phyloP scores from a whole-genome alignment of 2,113 vertebrate genomes.

The Hylia prasina region DNA sequence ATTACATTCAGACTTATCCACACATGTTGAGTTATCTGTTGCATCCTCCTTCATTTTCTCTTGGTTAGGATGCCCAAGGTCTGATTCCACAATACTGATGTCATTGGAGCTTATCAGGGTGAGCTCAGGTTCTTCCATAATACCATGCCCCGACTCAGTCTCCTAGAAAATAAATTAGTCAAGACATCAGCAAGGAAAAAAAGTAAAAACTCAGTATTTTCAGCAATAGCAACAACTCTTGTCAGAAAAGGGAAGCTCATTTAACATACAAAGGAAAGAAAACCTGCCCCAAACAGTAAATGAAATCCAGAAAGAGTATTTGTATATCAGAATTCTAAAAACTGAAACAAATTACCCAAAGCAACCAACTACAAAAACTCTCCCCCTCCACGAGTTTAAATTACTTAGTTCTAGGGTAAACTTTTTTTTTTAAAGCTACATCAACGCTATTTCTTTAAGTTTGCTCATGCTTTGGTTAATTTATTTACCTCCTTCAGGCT shows the following conservation, averaged over 20 bases:
- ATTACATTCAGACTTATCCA: background rate
- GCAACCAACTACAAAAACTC: background rate
- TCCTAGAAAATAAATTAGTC: constrained; percentile 64
- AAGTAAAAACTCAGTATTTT: background rate
- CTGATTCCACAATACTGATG: constrained; percentile 71
- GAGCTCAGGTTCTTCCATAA: constrained; percentile 89
- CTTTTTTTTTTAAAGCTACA: background rate
- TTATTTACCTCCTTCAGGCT: background rate
- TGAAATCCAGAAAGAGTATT: background rate
- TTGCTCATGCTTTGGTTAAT: background rate
- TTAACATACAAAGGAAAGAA: background rate
- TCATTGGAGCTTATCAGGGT: constrained; percentile 82
- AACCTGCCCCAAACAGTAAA: background rate
- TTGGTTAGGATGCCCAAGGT: constrained; percentile 12
- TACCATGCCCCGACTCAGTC: constrained; percentile 73
- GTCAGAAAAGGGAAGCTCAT: background rate
- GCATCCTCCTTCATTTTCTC: background rate
- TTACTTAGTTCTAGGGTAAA: background rate
- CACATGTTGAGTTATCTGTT: background rate
- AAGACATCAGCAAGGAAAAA: background rate
- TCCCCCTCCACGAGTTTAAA: background rate
- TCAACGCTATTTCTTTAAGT: background rate
- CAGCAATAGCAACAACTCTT: background rate
- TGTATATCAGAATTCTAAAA: background rate
- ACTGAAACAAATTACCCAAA: background rate